Percentiles rank a stretch among this genome's conserved stretches.
Evolutionary conservation across 2,113 vertebrate genomes (phyloP).

Genomic region (Pontoporia blainvillei): DNA sequence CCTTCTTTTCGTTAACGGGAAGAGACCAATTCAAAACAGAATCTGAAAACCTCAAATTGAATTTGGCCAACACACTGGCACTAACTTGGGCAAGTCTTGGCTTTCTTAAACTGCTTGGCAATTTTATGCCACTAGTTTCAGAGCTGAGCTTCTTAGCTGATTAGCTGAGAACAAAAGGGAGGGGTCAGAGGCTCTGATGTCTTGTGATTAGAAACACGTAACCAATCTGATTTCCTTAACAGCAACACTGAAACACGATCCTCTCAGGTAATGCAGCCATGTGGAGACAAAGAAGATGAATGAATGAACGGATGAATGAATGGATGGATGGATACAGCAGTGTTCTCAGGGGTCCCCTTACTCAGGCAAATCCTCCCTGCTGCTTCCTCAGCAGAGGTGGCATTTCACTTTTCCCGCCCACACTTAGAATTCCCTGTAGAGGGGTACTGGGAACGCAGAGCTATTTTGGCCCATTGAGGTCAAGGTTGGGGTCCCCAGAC

Average conservation of each 20-base stretch:
- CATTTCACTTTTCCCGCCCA: not conserved
- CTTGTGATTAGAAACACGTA: not conserved
- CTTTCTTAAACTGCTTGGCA: not conserved
- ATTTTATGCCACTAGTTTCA: not conserved
- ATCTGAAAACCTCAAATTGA: too few relatives aligned
- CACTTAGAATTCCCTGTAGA: not conserved
- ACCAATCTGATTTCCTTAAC: not conserved
- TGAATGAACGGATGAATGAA: rapidly evolving
- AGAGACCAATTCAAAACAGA: not conserved
- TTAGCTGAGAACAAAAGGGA: not conserved
- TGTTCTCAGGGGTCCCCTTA: not conserved
- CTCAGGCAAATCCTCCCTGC: not conserved
- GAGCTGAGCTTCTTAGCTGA: not conserved
- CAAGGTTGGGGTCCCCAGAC: not conserved
- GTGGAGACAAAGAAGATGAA: not conserved
- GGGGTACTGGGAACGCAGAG: not conserved
- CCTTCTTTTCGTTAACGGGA: not conserved
- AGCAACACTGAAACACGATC: not conserved
- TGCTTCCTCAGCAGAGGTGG: not conserved
- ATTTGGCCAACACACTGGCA: not conserved
- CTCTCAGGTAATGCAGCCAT: rapidly evolving
- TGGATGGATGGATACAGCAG: not conserved
- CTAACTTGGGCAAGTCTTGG: not conserved
- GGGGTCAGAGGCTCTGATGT: not conserved
- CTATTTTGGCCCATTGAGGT: rapidly evolving